Conservation (phyloP, 2,797 vertebrate genomes). For the Gallinago stenura region DNA sequence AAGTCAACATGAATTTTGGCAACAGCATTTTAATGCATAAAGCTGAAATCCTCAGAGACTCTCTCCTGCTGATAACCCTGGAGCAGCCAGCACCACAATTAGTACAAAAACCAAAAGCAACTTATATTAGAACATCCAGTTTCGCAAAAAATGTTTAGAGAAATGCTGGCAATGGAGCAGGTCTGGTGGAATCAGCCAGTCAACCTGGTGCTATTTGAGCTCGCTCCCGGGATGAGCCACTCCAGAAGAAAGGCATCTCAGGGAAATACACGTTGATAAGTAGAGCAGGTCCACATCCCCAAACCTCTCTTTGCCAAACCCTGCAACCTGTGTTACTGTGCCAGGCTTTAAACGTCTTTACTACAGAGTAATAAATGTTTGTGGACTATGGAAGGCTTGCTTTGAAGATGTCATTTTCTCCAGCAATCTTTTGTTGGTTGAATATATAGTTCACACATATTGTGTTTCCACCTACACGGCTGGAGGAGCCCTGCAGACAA, state of each 20-base stretch:
- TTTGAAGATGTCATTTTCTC: constrained; percentile 32
- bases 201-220: background rate
- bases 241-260: background rate
- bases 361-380: background rate
- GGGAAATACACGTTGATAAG: background rate
- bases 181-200: background rate
- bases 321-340: background rate
- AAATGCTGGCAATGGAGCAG: background rate
- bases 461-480: constrained; percentile 67
- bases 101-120: background rate
- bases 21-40: constrained; percentile 16
- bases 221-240: background rate
- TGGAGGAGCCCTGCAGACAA: constrained; percentile 67
- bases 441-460: constrained; percentile 15
- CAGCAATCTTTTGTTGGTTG: constrained; percentile 23
- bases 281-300: background rate
- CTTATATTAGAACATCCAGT: background rate
- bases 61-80: constrained; percentile 19
- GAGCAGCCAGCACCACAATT: background rate
- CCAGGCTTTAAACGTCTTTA: constrained; percentile 40
- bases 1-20: constrained; percentile 63
- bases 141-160: background rate
- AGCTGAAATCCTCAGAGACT: constrained; percentile 43
- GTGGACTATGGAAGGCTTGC: background rate
- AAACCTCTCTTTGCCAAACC: background rate